Conservation (phyloP, 2,113 vertebrate species). For the Entosphenus tridentatus region DNA sequence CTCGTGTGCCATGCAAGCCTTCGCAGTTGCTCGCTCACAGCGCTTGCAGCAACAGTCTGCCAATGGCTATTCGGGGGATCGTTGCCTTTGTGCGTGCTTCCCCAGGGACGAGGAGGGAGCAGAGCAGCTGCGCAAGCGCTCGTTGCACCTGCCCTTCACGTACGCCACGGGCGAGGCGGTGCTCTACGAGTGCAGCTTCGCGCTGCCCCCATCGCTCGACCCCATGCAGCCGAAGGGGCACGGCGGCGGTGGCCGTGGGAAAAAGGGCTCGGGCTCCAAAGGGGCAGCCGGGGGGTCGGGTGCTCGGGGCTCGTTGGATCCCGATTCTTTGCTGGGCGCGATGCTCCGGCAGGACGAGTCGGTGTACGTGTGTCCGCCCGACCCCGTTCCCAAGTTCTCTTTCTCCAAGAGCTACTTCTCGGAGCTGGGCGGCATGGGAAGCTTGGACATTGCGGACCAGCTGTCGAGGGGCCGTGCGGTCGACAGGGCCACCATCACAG, state of each 20-base stretch:
- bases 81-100: background rate
- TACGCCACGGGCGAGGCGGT: conserved; percentile 31
- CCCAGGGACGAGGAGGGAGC: conserved; percentile 45
- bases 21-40: no score
- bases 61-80: no score
- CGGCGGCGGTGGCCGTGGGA: conserved; percentile 21
- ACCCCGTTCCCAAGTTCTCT: conserved; percentile 15
- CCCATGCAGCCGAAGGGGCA: conserved; percentile 17
- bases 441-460: conserved; percentile 10
- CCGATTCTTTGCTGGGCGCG: conserved; percentile 23
- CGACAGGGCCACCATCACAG: no score
- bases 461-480: no score
- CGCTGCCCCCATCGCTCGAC: conserved; percentile 18
- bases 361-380: conserved; percentile 21
- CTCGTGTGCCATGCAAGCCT: no score
- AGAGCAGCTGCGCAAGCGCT: conserved; percentile 28
- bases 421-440: conserved; percentile 4
- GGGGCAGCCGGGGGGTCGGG: conserved; percentile 9
- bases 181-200: conserved; percentile 31
- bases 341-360: conserved; percentile 28
- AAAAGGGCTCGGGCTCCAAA: conserved; percentile 18
- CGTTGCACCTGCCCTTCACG: conserved; percentile 38
- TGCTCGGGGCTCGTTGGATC: conserved; percentile 13
- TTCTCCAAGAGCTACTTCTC: conserved; percentile 19
- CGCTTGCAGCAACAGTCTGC: no score